These are phyloP conservation scores for Epinephelus malabaricus DNA, from an alignment of 2,797 vertebrate genomes.

Conservation along the genomic window DNA sequence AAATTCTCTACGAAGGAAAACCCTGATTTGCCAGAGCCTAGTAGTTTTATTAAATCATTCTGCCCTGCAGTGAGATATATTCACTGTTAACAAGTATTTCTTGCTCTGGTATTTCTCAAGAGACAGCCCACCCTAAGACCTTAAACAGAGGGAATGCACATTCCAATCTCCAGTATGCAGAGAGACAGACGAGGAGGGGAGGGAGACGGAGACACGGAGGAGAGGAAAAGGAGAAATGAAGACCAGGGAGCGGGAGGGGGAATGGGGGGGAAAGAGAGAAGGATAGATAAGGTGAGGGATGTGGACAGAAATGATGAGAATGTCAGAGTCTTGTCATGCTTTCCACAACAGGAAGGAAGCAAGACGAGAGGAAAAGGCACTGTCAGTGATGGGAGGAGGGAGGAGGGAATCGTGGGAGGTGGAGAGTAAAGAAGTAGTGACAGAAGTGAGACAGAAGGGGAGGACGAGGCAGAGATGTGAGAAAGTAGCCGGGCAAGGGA, in stretches of 20 bases:
- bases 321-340: constrained; percentile 63
- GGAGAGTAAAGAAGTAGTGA: constrained; percentile 57
- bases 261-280: constrained; percentile 5
- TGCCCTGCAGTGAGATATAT: constrained; percentile 32
- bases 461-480: constrained; percentile 41
- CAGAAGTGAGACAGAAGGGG: constrained; percentile 57
- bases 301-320: constrained; percentile 65
- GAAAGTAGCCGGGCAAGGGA: constrained; percentile 20
- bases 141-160: constrained; percentile 54
- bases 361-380: constrained; percentile 63
- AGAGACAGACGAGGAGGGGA: constrained; percentile 25
- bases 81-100: constrained; percentile 45
- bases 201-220: constrained; percentile 20
- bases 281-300: constrained; percentile 52
- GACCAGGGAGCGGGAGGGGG: not conserved
- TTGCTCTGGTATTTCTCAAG: constrained; percentile 64
- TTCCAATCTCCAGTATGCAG: constrained; percentile 57
- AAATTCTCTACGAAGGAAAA: constrained; percentile 2
- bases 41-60: constrained; percentile 53
- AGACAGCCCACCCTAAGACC: constrained; percentile 66
- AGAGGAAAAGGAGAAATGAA: constrained; percentile 39
- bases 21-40: constrained; percentile 4
- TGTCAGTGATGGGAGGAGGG: constrained; percentile 56
- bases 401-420: constrained; percentile 62
- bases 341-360: constrained; percentile 71